These are phyloP conservation scores for Zophobas morio DNA, from an alignment of 1,140 invertebrate genomes.

Conservation along the genomic window DNA sequence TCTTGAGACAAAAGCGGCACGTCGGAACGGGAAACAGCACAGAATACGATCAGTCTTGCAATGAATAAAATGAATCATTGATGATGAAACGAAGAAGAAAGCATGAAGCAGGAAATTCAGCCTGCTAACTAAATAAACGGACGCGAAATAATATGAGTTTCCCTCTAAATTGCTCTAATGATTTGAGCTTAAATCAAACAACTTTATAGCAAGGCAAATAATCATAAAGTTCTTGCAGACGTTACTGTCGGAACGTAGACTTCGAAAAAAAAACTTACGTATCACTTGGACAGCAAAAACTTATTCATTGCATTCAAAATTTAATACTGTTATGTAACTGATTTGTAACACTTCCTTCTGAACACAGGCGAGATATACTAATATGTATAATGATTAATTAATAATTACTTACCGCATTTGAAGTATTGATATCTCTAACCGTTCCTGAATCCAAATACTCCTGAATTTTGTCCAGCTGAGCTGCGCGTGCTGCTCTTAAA, in stretches of 20 bases:
- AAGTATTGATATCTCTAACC: conserved; percentile 94
- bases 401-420: conserved; percentile 89
- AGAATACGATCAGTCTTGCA: not conserved
- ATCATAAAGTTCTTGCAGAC: too few relatives aligned
- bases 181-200: too few relatives aligned
- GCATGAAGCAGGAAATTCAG: not conserved
- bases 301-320: too few relatives aligned
- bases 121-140: not conserved
- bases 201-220: too few relatives aligned
- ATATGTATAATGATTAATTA: not conserved
- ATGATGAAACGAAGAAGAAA: not conserved
- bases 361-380: not conserved
- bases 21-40: conserved; percentile 3
- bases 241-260: too few relatives aligned
- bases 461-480: conserved; percentile 95
- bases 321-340: not conserved
- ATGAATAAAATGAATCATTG: not conserved
- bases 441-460: conserved; percentile 94
- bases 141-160: not conserved
- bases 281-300: too few relatives aligned
- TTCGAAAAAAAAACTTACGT: too few relatives aligned
- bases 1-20: not conserved
- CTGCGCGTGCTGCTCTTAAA: conserved; percentile 94
- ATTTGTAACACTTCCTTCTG: not conserved
- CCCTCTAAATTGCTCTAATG: too few relatives aligned